A percentile compares a stretch with the other conserved stretches of the same genome.
Evolutionary conservation across 2,888 invertebrate genomes (phyloP).

Genomic region (Odontothrips loti): DNA sequence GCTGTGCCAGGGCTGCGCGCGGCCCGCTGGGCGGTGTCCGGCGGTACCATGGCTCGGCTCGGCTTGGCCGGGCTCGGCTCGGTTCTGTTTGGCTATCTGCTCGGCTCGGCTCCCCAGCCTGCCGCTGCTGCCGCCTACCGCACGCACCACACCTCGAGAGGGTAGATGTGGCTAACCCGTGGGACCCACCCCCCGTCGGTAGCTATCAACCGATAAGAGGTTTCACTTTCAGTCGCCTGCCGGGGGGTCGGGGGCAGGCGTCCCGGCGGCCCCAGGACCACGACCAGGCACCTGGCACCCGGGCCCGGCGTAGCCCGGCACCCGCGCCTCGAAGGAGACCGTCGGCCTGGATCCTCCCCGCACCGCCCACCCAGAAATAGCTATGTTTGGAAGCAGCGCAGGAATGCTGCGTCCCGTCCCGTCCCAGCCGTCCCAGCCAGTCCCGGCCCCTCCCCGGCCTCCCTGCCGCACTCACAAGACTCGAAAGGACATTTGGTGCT

Average conservation of each 20-base stretch:
- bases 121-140: too few relatives aligned
- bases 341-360: not conserved
- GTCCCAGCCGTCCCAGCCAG: too few relatives aligned
- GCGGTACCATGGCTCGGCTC: not conserved
- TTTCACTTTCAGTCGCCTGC: conserved; percentile 27
- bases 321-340: conserved; percentile 27
- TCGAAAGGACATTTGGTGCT: too few relatives aligned
- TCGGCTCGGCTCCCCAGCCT: too few relatives aligned
- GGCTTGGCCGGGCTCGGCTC: not conserved
- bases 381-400: not conserved
- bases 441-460: too few relatives aligned
- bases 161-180: too few relatives aligned
- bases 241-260: too few relatives aligned
- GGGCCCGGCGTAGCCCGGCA: conserved; percentile 15
- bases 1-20: not conserved
- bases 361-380: conserved; percentile 24
- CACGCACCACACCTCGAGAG: too few relatives aligned
- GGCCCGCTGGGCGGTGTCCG: not conserved
- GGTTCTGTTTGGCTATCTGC: too few relatives aligned
- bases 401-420: conserved; percentile 9
- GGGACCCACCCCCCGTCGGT: too few relatives aligned
- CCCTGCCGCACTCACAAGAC: too few relatives aligned
- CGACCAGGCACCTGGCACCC: not conserved
- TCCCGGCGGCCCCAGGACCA: not conserved
- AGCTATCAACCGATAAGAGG: too few relatives aligned